Evolutionary conservation across 30 jellyfish, hydroid and myxozoan genomes (phyloP).

Genomic region (Chrysaora quinquecirrha): DNA sequence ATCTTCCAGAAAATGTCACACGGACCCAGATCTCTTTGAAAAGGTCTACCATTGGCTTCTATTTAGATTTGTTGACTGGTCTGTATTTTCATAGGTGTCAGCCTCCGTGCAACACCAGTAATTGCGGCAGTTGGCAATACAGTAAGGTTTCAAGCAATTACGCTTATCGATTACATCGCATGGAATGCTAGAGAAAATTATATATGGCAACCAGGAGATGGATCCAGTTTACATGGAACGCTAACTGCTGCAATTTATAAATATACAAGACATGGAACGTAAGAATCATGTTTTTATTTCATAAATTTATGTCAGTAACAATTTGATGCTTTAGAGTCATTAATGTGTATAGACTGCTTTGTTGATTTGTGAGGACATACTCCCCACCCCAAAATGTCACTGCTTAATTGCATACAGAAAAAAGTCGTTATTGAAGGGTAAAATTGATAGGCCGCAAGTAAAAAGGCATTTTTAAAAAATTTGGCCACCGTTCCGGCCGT

Average conservation of each 20-base stretch:
- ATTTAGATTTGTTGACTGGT: too few species aligned
- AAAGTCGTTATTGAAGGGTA: too few species aligned
- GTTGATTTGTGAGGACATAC: background rate
- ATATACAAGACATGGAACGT: slow-evolving; percentile 52
- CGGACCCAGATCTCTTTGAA: too few species aligned
- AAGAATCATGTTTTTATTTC: too few species aligned
- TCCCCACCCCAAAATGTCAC: background rate
- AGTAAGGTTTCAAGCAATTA: slow-evolving; percentile 32
- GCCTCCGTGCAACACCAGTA: background rate
- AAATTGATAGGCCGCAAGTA: too few species aligned
- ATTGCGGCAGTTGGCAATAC: background rate
- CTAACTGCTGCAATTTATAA: background rate
- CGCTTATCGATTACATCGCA: background rate
- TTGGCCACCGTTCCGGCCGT: too few species aligned
- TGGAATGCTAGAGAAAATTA: slow-evolving; percentile 21
- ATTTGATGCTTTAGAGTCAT: background rate
- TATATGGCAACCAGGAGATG: slow-evolving; percentile 52
- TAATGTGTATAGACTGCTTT: background rate
- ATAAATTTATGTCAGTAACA: too few species aligned
- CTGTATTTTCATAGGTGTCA: slow-evolving; percentile 2
- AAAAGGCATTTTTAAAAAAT: too few species aligned
- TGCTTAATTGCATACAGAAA: too few species aligned
- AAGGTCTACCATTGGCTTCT: too few species aligned
- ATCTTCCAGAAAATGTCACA: too few species aligned
- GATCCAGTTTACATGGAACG: slow-evolving; percentile 45